Conservation (phyloP, 1,140 invertebrate species). For the Globodera rostochiensis region DNA sequence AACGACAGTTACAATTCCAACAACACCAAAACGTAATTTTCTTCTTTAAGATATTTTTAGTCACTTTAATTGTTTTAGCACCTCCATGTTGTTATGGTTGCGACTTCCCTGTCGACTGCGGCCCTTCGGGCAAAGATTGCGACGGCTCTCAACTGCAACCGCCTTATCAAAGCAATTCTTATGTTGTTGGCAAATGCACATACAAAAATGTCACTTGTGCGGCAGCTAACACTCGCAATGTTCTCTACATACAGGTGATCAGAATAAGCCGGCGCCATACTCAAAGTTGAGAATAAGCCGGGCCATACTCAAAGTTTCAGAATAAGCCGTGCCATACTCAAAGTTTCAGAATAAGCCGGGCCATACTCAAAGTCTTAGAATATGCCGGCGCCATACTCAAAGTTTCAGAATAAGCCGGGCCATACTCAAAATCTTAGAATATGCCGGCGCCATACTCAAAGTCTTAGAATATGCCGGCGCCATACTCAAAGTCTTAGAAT, state of each 20-base stretch:
- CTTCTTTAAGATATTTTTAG: not conserved
- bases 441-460: no score
- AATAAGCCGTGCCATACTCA: no score
- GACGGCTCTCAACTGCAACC: not conserved
- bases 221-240: not conserved
- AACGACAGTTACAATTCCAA: not conserved
- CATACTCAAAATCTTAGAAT: no score
- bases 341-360: no score
- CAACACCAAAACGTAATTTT: not conserved
- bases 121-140: not conserved
- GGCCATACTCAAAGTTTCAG: no score
- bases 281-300: no score
- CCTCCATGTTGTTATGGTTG: not conserved
- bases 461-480: no score
- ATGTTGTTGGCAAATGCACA: not conserved
- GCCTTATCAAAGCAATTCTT: not conserved
- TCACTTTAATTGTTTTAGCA: not conserved
- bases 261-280: no score
- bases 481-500: no score
- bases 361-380: no score
- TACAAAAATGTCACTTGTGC: not conserved
- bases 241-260: not conserved
- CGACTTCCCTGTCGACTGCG: not conserved
- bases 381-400: no score
- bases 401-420: no score